Base-by-base conservation (phyloP, 1,140 invertebrate species). In the Pseudoatta argentina region DNA sequence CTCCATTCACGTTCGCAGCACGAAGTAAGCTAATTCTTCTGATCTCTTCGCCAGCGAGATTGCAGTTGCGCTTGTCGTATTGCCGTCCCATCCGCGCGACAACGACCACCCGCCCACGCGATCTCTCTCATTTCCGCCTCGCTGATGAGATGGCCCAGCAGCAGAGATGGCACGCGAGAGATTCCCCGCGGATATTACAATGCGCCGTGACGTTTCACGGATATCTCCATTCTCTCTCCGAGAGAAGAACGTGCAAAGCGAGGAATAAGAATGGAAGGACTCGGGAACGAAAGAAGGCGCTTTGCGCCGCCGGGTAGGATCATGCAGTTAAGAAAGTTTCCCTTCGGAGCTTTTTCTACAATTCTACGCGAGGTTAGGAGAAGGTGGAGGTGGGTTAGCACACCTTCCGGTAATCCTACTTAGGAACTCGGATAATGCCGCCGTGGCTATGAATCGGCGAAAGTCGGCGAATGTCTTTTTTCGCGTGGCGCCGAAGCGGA, bases 251-350 rank as follows among this genome's bases (percentile, higher is more conserved):
- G 67, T 55, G 16, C 16, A 2, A 30, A 48, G 30, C 44, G 44
- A 69, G 44, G n/a, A 18, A 72, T 21, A 6, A 3, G 51, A 18
- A 44, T 5, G 30, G 21, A 24, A 51, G 44, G 64, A 72, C 44
- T 72, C 10, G 55, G 34, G n/a, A 79, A 48, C 27, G 78, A 79
- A 57, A 75, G 71, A 24, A 59, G 67, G 44, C 27, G 63, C 64
- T 48, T 63, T n/a, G 63, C 57, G 72, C 57, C 55, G 78, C 75
- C 21, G 18, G 39, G 21, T 66, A 14, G 18, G 64, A 81, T 69
- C 78, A 51, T 24, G 73, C 71, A 86, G 86, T 88, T 89, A 89
- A 82, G 91, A 93, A 93, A 93, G 87, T 93, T 93, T 92, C 88
- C 53, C 24, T 66, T 34, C 57, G 85, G 76, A 83, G 73, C 21